phyloP scores from a whole-genome alignment of 2,888 invertebrate species.

The Piscicola geometra region DNA sequence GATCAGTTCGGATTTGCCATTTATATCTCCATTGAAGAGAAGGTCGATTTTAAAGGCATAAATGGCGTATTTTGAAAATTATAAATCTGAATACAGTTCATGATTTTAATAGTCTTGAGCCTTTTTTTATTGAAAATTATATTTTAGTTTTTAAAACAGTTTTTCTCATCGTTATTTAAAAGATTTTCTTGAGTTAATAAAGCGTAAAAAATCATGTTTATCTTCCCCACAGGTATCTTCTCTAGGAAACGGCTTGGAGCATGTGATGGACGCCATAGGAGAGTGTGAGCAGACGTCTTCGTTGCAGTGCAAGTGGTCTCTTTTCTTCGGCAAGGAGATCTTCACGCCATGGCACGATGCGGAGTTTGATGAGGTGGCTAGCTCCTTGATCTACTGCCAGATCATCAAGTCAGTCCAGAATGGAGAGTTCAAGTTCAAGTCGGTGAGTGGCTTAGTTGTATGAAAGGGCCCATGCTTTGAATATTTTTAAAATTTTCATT shows the following conservation, averaged over 20 bases:
- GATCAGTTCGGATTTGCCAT: slow-evolving; percentile 45
- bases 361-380: slow-evolving; percentile 38
- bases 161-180: too few species aligned
- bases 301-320: slow-evolving; percentile 43
- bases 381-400: slow-evolving; percentile 43
- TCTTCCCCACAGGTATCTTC: slow-evolving; percentile 45
- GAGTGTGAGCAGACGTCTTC: slow-evolving; percentile 45
- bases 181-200: too few species aligned
- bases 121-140: too few species aligned
- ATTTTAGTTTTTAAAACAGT: too few species aligned
- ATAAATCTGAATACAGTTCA: too few species aligned
- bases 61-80: too few species aligned
- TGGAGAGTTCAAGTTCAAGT: slow-evolving; percentile 41
- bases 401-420: slow-evolving; percentile 40
- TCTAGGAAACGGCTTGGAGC: slow-evolving; percentile 45
- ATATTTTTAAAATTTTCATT: too few species aligned
- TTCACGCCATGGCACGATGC: slow-evolving; percentile 45
- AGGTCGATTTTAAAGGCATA: too few species aligned
- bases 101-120: too few species aligned
- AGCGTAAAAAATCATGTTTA: not conserved
- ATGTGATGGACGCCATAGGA: slow-evolving; percentile 46
- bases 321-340: slow-evolving; percentile 44
- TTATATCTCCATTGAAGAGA: slow-evolving; percentile 44
- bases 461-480: too few species aligned
- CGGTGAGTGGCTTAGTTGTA: slow-evolving; percentile 35